These are phyloP conservation scores for Tapera naevia DNA, from an alignment of 2,797 vertebrate genomes.

Conservation along the genomic window DNA sequence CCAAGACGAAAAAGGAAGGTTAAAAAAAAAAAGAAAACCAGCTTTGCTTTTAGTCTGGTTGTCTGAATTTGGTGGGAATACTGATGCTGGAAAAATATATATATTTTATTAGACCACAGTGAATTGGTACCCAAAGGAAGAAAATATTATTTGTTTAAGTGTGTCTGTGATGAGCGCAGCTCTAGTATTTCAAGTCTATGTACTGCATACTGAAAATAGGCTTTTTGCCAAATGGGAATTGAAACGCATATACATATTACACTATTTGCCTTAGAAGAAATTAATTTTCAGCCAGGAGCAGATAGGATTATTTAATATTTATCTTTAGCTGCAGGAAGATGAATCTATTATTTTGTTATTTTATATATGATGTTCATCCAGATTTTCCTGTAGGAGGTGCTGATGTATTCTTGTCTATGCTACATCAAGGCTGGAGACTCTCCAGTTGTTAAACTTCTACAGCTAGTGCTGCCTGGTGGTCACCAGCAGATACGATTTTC, in stretches of 20 bases:
- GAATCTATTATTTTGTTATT: constrained; percentile 81
- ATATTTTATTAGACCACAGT: constrained; percentile 4
- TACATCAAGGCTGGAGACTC: not conserved
- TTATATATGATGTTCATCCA: constrained; percentile 13
- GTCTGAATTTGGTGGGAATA: constrained; percentile 55
- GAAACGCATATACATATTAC: constrained; percentile 74
- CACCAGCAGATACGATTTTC: not conserved
- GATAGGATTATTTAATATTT: constrained; percentile 84
- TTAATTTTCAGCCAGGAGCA: constrained; percentile 80
- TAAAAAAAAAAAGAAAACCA: not conserved
- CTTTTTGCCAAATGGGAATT: constrained; percentile 79
- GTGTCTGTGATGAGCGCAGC: constrained; percentile 64
- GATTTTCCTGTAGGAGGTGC: constrained; percentile 65
- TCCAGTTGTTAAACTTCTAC: not conserved
- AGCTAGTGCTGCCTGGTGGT: not conserved
- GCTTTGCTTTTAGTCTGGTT: not conserved
- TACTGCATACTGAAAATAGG: constrained; percentile 71
- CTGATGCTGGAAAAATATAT: constrained; percentile 20
- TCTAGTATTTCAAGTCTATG: constrained; percentile 70
- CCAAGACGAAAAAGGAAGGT: not conserved
- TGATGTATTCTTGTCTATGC: not conserved
- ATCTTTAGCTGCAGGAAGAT: constrained; percentile 79
- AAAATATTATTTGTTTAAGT: constrained; percentile 62
- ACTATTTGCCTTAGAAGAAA: constrained; percentile 83
- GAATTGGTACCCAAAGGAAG: constrained; percentile 50